Percentiles rank a stretch among this genome's conserved stretches.
These are phyloP conservation scores for Passer montanus DNA, from an alignment of 2,113 vertebrate genomes.

Conservation along the genomic window DNA sequence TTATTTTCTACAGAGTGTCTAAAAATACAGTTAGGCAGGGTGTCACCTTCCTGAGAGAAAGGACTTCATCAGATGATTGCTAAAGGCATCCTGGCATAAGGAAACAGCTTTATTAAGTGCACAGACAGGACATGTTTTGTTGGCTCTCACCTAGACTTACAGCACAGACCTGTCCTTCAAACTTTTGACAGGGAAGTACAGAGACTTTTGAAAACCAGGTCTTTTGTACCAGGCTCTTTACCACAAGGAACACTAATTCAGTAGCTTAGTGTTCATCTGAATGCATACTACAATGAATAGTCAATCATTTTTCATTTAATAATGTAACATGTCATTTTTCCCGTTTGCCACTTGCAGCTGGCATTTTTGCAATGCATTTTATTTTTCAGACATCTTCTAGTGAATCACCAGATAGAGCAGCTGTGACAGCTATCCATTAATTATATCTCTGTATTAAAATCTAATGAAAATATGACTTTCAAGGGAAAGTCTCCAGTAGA, in stretches of 20 bases:
- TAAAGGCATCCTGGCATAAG: neutral
- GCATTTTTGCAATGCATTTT: constrained; percentile 24
- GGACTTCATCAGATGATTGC: neutral
- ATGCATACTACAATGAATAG: neutral
- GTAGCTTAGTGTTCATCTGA: neutral
- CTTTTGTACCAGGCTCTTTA: neutral
- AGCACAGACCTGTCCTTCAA: neutral
- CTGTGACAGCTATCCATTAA: constrained; percentile 29
- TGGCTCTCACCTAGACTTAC: neutral
- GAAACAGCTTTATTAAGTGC: neutral
- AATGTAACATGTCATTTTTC: constrained; percentile 17
- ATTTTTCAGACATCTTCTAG: constrained; percentile 8
- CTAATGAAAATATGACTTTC: constrained; percentile 10
- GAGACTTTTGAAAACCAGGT: neutral
- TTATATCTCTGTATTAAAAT: constrained; percentile 11
- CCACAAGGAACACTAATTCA: neutral
- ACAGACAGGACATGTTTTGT: neutral
- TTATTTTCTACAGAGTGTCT: neutral
- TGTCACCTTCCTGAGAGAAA: neutral
- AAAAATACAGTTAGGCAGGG: neutral
- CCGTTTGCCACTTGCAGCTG: constrained; percentile 18
- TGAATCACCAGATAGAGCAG: constrained; percentile 25
- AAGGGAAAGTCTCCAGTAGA: neutral
- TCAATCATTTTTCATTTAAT: constrained; percentile 24
- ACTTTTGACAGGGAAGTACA: neutral